phyloP scores from a whole-genome alignment of 2,113 vertebrate genomes.

The Neotragus pygmaeus region DNA sequence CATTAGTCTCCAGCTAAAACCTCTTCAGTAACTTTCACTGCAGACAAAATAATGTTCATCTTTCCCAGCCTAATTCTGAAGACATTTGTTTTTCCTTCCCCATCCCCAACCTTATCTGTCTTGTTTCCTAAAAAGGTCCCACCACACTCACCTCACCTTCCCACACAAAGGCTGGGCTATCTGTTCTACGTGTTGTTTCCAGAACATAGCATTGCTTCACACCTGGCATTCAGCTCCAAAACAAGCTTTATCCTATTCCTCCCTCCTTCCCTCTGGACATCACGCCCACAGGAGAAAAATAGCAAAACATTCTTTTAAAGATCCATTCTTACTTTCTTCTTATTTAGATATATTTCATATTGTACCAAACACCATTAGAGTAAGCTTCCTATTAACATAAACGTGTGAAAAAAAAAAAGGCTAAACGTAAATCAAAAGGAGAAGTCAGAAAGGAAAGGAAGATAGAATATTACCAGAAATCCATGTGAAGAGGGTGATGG shows the following conservation, averaged over 20 bases:
- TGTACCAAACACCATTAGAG: not conserved
- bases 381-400: not conserved
- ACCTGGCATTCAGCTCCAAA: not conserved
- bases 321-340: not conserved
- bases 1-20: not conserved
- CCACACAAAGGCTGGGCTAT: not conserved
- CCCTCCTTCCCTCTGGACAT: not conserved
- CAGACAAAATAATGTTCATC: not conserved
- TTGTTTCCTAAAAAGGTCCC: not conserved
- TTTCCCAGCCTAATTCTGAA: not conserved
- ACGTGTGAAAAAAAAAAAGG: not conserved
- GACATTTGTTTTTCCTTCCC: not conserved
- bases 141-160: not conserved
- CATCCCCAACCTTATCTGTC: not conserved
- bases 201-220: not conserved
- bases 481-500: slow-evolving; percentile 10
- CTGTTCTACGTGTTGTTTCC: not conserved
- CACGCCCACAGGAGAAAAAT: not conserved
- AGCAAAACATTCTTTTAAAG: not conserved
- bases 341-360: not conserved
- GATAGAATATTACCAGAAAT: slow-evolving; percentile 50
- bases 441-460: not conserved
- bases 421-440: slow-evolving; percentile 1
- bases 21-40: not conserved
- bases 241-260: not conserved